Evolutionary conservation across 2,888 invertebrate species (phyloP).

Genomic region (Tenthredo scrophulariae): DNA sequence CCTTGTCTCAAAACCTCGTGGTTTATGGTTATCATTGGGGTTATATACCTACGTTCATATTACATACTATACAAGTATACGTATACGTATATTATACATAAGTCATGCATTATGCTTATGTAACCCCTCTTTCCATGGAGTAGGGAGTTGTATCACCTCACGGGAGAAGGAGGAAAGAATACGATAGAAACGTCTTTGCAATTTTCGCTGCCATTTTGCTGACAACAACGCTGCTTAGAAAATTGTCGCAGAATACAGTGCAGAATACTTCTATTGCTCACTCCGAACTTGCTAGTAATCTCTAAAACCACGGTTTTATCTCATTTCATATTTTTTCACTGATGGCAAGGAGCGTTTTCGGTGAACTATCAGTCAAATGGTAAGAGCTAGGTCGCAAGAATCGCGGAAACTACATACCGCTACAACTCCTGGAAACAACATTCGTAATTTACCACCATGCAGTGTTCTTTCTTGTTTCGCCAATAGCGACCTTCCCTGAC

Average conservation of each 20-base stretch:
- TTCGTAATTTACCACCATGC: too few species aligned
- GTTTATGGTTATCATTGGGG: background rate
- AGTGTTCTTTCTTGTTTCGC: too few species aligned
- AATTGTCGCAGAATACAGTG: too few species aligned
- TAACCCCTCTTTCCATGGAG: background rate
- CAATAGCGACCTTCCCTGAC: too few species aligned
- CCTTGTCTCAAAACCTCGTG: background rate
- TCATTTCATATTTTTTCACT: background rate
- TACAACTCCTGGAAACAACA: too few species aligned
- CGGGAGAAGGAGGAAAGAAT: background rate
- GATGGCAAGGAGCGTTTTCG: background rate
- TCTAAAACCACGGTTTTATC: background rate
- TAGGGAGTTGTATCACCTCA: background rate
- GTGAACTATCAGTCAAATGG: background rate
- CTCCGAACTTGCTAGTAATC: background rate
- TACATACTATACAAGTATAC: background rate
- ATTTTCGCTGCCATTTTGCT: background rate
- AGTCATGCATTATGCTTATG: background rate
- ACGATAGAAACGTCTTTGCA: background rate
- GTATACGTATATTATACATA: background rate
- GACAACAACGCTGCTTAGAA: too few species aligned
- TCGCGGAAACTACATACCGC: background rate
- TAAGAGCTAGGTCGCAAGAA: background rate
- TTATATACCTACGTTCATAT: background rate
- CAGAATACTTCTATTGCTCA: background rate